Base-by-base conservation (phyloP, 2,113 vertebrate species). In the Psephotus haematonotus region DNA sequence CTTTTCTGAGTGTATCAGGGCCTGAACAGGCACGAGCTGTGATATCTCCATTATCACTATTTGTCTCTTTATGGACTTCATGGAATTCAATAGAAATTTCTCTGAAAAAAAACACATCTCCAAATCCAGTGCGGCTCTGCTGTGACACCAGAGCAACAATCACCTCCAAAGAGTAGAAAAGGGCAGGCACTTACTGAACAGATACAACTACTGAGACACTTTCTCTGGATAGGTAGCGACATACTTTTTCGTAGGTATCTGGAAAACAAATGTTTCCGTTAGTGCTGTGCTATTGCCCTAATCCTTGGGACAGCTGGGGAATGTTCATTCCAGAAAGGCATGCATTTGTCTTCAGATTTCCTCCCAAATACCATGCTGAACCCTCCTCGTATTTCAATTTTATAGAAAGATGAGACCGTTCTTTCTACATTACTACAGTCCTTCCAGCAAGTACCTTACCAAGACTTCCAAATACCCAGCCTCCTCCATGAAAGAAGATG, bases 401-500 rank as follows among this genome's bases (percentile, higher is more conserved):
- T 88, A 27, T 23, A 55, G 43, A 70, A 86, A n/a, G 12, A 74
- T 29, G 11, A 49, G 63, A 69, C 69, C 46, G 5, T 74, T 80
- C 43, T 88, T 78, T 75, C 71, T 63, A 53, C 3, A 10, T 55
- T 16, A 71, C 20, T n/a, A 1, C 47, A 60, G 25, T 49, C 75
- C 19, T 37, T 63, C 20, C 53, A 69, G 65, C n/a, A 85, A 43
- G 22, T 65, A 22, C 79, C 98, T 98, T 98, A 99, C 99, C 98
- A n/a, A 99, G 95, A 86, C 98, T 99, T 53, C 99, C 99, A 2
- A 98, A 10, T 8, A 98, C 69, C 93, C 95, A 97, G 55, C 98
- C 98, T 35, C 99, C 99, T 28, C 99, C 98, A 4, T 99, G 98
- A 87, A 98, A 98, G 95, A 98, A 99, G 43, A 99, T 41, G 33